Evolutionary conservation across 2,113 vertebrate genomes (phyloP).

Genomic region (Desmodus rotundus): DNA sequence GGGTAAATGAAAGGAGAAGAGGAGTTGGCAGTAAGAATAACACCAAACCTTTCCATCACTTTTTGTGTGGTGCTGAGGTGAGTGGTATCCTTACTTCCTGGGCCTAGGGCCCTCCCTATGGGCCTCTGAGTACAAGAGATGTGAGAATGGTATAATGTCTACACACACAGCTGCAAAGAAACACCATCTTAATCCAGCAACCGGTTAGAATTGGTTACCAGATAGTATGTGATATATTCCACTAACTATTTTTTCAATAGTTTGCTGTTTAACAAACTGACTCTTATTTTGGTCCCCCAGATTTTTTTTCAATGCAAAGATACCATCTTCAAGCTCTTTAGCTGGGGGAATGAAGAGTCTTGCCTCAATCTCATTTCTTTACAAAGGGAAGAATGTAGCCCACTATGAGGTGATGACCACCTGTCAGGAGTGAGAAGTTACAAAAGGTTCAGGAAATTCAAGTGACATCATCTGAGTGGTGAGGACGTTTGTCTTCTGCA

Average conservation of each 20-base stretch:
- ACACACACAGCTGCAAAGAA: neutral
- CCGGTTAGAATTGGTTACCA: neutral
- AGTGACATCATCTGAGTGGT: conserved; percentile 37
- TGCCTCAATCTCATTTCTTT: neutral
- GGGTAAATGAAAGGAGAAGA: neutral
- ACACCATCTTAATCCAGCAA: neutral
- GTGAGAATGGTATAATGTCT: conserved; percentile 1
- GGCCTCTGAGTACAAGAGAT: neutral
- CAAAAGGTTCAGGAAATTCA: neutral
- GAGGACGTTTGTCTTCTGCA: conserved; percentile 5
- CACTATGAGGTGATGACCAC: neutral
- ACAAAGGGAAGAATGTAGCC: neutral
- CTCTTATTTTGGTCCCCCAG: neutral
- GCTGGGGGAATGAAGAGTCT: neutral
- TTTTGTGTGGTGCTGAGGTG: neutral
- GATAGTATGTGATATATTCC: neutral
- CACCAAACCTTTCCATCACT: neutral
- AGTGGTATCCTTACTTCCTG: neutral
- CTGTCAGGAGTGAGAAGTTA: neutral
- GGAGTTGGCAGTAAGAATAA: neutral
- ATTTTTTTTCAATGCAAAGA: neutral
- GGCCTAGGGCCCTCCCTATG: neutral
- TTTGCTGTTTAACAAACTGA: neutral
- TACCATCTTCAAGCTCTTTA: neutral
- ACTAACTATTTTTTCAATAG: neutral